phyloP scores from a whole-genome alignment of 2,888 invertebrate genomes.

The Geophilus truncorum region DNA sequence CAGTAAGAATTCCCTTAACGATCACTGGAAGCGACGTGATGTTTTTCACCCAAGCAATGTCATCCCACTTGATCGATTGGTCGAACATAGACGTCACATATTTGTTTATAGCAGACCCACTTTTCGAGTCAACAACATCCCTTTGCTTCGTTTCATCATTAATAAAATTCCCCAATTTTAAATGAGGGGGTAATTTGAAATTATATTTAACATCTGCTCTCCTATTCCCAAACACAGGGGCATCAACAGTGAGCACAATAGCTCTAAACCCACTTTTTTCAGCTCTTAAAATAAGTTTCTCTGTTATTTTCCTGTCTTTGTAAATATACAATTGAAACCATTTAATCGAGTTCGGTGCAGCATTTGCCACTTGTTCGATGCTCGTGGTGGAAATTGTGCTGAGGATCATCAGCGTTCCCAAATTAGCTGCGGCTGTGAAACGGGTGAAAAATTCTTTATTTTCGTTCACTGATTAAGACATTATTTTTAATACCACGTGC shows the following conservation, averaged over 20 bases:
- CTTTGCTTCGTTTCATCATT: slow-evolving; percentile 54
- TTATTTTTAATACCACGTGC: slow-evolving; percentile 59
- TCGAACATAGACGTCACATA: slow-evolving; percentile 75
- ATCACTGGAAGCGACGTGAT: slow-evolving; percentile 73
- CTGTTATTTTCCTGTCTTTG: slow-evolving; percentile 67
- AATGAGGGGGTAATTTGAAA: slow-evolving; percentile 72
- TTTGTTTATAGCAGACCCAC: slow-evolving; percentile 69
- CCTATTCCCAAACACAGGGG: slow-evolving; percentile 77
- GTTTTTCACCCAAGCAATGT: slow-evolving; percentile 72
- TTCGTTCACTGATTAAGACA: not conserved
- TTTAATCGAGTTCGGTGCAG: slow-evolving; percentile 65
- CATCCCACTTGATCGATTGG: slow-evolving; percentile 76
- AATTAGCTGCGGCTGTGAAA: slow-evolving; percentile 66
- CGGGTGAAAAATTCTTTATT: not conserved
- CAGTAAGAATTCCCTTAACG: slow-evolving; percentile 76
- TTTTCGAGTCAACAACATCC: slow-evolving; percentile 52
- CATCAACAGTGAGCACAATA: slow-evolving; percentile 80
- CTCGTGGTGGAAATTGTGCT: slow-evolving; percentile 83
- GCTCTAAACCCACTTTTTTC: slow-evolving; percentile 81
- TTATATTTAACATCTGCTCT: slow-evolving; percentile 76
- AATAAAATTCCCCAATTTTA: slow-evolving; percentile 78
- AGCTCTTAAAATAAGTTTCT: slow-evolving; percentile 65
- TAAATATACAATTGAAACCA: slow-evolving; percentile 94
- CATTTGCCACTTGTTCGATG: slow-evolving; percentile 77
- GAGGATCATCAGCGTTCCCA: slow-evolving; percentile 70